Evolutionary conservation across 2,797 vertebrate genomes (phyloP), one percentile per base, ranked within the genome.

Genomic region (Syngnathus rostellatus): DNA sequence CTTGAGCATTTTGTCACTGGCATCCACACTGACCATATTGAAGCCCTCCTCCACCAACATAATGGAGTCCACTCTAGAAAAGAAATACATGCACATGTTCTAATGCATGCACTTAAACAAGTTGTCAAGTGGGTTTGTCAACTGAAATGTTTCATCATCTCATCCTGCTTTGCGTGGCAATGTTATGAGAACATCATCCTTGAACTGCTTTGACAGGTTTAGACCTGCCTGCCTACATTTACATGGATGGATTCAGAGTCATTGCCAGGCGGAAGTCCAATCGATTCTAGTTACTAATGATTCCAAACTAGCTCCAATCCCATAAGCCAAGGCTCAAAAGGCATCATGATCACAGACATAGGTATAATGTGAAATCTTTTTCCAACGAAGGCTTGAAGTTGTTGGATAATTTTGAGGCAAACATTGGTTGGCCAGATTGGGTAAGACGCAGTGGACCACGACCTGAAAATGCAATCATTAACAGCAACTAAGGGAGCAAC

Each of bases 1-100:
- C 81, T 99, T 99, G 19, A 98, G 93, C 97, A 99, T 99, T 88
- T 98, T 99, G 88, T 99, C 97, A n/a, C 96, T 98, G 87, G 97
- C 97, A 5, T 99, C 96, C 72, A 97, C 95, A 0, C 96, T 98
- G 21, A 92, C 87, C 89, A 98, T 87, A 0, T 71, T 90, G 82
- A 95, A 99, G 45, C 93, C 94, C 77, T 98, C 96, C 73, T 98
- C 96, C 55, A 98, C 92, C 83, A 99, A 78, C 97, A 99, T 99
- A 72, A 98, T 94, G 62, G 97, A 99, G 83, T 99, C 97, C 68
- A 98, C 93, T 68, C 97, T 99, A 77, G 5, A 76, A 66, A 73
- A 78, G 8, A 31, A 45, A 43, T 6, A 60, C n/a, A 40, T 16
- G 21, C 3, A 37, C 5, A 54, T 3, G 25, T 31, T 8, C 25